A percentile compares a stretch with the other conserved stretches of the same genome.
These are phyloP conservation scores for Hypomesus transpacificus DNA, from an alignment of 2,113 vertebrate species.

Conservation along the genomic window DNA sequence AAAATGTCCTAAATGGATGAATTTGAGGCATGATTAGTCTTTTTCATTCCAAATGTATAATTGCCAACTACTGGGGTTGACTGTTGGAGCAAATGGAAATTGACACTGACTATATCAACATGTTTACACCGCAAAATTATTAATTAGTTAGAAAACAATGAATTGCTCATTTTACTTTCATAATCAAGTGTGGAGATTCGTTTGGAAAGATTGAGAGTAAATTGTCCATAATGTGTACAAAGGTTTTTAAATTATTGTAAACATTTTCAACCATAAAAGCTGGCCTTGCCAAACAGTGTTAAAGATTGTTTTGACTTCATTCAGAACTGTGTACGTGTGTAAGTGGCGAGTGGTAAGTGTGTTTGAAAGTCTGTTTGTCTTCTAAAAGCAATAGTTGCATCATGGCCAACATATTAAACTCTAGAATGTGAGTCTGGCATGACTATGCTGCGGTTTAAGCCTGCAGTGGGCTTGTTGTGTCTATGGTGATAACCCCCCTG, in stretches of 20 bases:
- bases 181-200: conserved; percentile 68
- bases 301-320: conserved; percentile 20
- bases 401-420: not conserved
- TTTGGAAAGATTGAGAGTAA: conserved; percentile 55
- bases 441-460: conserved; percentile 28
- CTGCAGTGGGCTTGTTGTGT: conserved; percentile 33
- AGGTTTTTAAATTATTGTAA: conserved; percentile 6
- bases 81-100: conserved; percentile 69
- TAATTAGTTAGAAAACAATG: conserved; percentile 37
- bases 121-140: conserved; percentile 45
- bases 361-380: conserved; percentile 14
- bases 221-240: conserved; percentile 20
- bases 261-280: conserved; percentile 9
- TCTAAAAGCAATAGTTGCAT: conserved; percentile 44
- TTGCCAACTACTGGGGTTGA: conserved; percentile 71
- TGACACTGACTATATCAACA: conserved; percentile 67
- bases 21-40: conserved; percentile 77
- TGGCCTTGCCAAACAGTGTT: too few relatives aligned
- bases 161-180: conserved; percentile 72
- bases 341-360: too few relatives aligned
- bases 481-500: conserved; percentile 51
- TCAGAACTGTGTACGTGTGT: too few relatives aligned
- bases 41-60: conserved; percentile 73
- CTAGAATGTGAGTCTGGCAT: conserved; percentile 29
- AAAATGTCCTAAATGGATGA: conserved; percentile 72